Evolutionary conservation across 30 jellyfish, hydroid and myxozoan genomes (phyloP).

Genomic region (Clytia hemisphaerica): DNA sequence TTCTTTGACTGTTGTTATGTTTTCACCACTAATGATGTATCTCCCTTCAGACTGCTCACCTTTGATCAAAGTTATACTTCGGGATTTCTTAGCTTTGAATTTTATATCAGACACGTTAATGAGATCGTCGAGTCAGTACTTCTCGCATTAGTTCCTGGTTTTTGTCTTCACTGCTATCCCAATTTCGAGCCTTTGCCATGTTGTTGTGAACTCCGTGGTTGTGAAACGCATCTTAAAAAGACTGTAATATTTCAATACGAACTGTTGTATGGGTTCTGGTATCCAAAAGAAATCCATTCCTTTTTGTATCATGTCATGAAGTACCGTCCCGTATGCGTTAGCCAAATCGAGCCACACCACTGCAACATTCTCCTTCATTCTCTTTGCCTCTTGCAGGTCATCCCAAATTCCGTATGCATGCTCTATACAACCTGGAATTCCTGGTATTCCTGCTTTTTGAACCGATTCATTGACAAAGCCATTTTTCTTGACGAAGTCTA

Average conservation of each 20-base stretch:
- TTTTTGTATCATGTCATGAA: not conserved
- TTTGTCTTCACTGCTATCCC: conserved; percentile 10
- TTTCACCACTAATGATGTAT: not conserved
- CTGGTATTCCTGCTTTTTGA: conserved; percentile 14
- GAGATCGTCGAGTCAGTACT: no score
- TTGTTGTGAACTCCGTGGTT: conserved; percentile 5
- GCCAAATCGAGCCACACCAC: conserved; percentile 26
- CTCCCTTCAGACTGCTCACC: not conserved
- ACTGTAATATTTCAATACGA: not conserved
- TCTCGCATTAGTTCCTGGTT: no score
- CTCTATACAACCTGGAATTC: conserved; percentile 15
- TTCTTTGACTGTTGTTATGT: conserved; percentile 12
- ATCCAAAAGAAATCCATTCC: not conserved
- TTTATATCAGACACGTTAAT: no score
- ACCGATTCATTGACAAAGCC: not conserved
- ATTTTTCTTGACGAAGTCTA: not conserved
- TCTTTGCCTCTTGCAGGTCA: not conserved
- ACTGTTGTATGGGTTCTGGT: conserved; percentile 5
- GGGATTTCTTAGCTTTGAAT: no score
- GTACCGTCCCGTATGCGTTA: no score
- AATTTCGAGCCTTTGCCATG: conserved; percentile 8
- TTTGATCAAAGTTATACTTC: not conserved
- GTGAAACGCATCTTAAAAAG: no score
- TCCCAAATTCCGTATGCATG: conserved; percentile 6
- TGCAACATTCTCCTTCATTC: conserved; percentile 1